Conservation (phyloP, 2,113 vertebrate species). For the Cygnus buccinator region DNA sequence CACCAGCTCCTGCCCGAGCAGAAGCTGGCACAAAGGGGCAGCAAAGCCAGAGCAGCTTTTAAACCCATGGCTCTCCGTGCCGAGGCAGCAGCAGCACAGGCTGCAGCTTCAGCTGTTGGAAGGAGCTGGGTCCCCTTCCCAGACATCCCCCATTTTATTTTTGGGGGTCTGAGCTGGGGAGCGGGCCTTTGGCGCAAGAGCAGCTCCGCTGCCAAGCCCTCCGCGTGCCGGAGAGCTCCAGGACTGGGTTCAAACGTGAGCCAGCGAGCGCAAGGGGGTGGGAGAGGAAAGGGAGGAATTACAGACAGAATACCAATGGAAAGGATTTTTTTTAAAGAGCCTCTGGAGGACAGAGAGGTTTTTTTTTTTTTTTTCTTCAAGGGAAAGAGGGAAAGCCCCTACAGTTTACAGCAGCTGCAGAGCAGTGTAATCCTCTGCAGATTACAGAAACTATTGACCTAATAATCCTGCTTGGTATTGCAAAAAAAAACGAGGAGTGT, state of each 20-base stretch:
- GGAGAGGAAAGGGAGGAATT: background rate
- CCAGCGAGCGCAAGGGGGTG: background rate
- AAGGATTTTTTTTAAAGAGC: background rate
- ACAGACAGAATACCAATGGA: background rate
- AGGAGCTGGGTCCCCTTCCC: background rate
- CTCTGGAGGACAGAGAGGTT: background rate
- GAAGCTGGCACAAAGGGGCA: background rate
- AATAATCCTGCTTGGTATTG: background rate
- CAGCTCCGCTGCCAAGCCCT: background rate
- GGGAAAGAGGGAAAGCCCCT: background rate
- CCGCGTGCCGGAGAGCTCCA: background rate
- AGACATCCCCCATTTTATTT: rapidly evolving
- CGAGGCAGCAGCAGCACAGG: background rate
- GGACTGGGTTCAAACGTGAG: background rate
- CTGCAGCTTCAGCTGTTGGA: background rate
- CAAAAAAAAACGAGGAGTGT: background rate
- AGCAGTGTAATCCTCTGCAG: background rate
- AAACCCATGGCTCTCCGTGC: background rate
- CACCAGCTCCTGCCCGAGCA: background rate
- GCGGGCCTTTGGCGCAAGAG: background rate
- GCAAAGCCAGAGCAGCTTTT: background rate
- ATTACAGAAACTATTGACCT: background rate
- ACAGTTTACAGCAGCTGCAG: background rate
- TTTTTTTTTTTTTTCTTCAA: background rate
- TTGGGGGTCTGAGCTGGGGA: background rate